Evolutionary conservation across 2,888 invertebrate genomes (phyloP).

Genomic region (Carcina quercana): DNA sequence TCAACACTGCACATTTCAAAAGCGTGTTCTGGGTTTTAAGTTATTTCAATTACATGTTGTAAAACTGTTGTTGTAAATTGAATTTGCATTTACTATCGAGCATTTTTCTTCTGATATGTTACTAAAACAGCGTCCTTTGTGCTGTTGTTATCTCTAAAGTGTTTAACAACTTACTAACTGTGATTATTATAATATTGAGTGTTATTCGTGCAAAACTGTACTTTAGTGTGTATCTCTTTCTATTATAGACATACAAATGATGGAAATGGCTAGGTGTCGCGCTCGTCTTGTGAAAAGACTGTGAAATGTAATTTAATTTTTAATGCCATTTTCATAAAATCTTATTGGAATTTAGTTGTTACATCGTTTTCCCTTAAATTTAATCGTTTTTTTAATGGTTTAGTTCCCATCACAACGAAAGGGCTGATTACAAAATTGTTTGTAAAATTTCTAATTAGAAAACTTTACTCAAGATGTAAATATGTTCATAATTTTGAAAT

Average conservation of each 20-base stretch:
- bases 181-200: slow-evolving; percentile 18
- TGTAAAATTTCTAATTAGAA: slow-evolving; percentile 34
- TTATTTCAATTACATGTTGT: too few species aligned
- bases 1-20: too few species aligned
- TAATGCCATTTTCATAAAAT: slow-evolving; percentile 51
- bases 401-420: slow-evolving; percentile 23
- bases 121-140: slow-evolving; percentile 2
- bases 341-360: slow-evolving; percentile 6
- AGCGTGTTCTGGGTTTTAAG: too few species aligned
- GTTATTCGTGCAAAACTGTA: slow-evolving; percentile 11
- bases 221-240: slow-evolving; percentile 9
- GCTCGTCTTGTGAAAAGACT: slow-evolving; percentile 57
- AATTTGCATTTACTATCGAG: slow-evolving; percentile 8
- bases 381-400: slow-evolving; percentile 21
- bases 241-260: neutral
- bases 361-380: slow-evolving; percentile 26
- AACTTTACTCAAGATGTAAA: slow-evolving; percentile 64
- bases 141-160: slow-evolving; percentile 5
- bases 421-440: slow-evolving; percentile 40
- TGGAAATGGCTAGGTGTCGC: slow-evolving; percentile 29
- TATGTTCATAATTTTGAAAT: slow-evolving; percentile 61
- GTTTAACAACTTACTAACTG: slow-evolving; percentile 15
- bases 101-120: slow-evolving; percentile 1
- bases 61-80: too few species aligned
- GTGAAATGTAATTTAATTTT: slow-evolving; percentile 43